Base-by-base conservation (phyloP, 2,113 vertebrate species). In the Pycnonotus jocosus region DNA sequence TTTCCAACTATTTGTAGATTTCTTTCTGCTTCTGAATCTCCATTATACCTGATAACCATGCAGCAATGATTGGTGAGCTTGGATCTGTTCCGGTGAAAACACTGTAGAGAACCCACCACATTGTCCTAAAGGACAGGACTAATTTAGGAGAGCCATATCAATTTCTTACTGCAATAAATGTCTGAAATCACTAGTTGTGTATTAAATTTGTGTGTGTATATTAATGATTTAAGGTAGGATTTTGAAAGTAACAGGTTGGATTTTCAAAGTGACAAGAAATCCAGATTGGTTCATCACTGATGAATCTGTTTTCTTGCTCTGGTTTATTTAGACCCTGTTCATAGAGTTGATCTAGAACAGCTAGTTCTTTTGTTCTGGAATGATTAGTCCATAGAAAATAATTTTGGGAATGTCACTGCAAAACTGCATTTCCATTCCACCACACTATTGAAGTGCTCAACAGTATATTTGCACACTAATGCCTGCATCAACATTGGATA, bases 11-110 rank as follows among this genome's bases (percentile, higher is more conserved):
- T 33, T 54, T 61, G 5, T 4, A 42, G 47, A 35, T 53, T 56
- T 74, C 20, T 70, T 85, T 74, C 40, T 64, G 45, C 31, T 58
- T 47, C 45, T 57, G 40, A 57, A 50, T 28, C 18, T n/a, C 20
- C 1, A 1, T 18, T 53, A 1, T 3, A 45, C 6, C 62, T 61
- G 74, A 44, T 19, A 40, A 60, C 37, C 11, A 20, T 0, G 20
- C 18, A 65, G 56, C 38, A n/a, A 2, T 15, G 12, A 33, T 6
- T n/a, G 62, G 50, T 24, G 15, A 81, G 14, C 45, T 90, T 44
- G 15, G 35, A 23, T 42, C 33, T 66, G 47, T 37, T 28, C 53
- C 4, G 21, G 13, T 13, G 40, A n/a, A 61, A 78, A 42, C 23
- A 9, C 54, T 24, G 19, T 2, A 50, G 28, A 35, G 35, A 33